Evolutionary conservation across 2,113 vertebrate genomes (phyloP), one percentile per base, ranked within the genome.

Genomic region (Salvelinus fontinalis): DNA sequence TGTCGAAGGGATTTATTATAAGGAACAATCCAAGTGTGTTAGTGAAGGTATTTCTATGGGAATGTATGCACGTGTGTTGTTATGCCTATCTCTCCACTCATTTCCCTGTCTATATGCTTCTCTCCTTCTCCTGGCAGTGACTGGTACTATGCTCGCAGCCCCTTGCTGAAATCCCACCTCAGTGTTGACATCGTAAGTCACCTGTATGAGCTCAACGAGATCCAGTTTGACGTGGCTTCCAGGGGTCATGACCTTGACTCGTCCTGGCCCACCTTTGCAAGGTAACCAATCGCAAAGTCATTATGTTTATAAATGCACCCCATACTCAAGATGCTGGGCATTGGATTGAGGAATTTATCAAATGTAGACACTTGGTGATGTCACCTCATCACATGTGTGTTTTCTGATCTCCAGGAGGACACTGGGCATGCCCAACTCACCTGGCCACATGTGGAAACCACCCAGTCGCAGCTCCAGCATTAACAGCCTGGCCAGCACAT

Each of bases 391-490:
- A 59, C n/a, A 12, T 44, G 39, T 72, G 26, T 72, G 0, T 75
- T 83, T 78, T 82, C 22, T 79, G 27, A 62, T 82, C 48, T 60
- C 74, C 89, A 99, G 97, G 91, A 95, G 95, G 78, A 97, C 96
- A 0, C 87, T 99, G 67, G 93, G 93, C 67, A 87, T 92, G 0
- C 84, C 91, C 80, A 94, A 90, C 78, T 95, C 97, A 71, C 95
- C 95, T 39, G 92, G 94, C 1, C 95, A 95, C 85, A 80, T 95
- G 75, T 99, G 97, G 97, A 98, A 93, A 82, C 92, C 97, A 24
- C 97, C 96, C 24, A 99, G 97, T 91, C 95, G 96, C 14, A 97
- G 95, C 85, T 99, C 97, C 83, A 99, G 97, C 87, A 95, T 99
- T 85, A 98, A 94, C 91, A 99, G 97, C 79, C 86, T 99, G 89